Conservation (phyloP, 2,113 vertebrate species). For the Amazona guildingii region DNA sequence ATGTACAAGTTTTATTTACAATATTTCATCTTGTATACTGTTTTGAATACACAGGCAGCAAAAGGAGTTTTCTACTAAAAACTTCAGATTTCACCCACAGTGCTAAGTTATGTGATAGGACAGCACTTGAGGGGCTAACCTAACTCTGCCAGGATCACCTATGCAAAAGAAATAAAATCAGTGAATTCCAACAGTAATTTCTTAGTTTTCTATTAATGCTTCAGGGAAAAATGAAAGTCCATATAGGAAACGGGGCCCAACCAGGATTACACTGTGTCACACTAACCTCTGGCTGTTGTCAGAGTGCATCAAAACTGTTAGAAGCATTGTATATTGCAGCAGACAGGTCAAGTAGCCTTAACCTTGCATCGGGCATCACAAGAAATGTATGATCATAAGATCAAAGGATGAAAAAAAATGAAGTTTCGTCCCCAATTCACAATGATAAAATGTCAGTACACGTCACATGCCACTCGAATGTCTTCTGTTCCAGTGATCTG, state of each 20-base stretch:
- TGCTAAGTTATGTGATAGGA: neutral
- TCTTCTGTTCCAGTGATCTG: neutral
- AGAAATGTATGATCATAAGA: neutral
- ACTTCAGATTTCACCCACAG: neutral
- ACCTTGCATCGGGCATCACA: neutral
- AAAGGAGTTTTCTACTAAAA: neutral
- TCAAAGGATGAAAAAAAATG: neutral
- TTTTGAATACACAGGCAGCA: neutral
- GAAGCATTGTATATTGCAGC: neutral
- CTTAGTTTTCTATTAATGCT: neutral
- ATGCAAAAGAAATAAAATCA: neutral
- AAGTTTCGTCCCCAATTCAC: neutral
- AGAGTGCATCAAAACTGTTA: neutral
- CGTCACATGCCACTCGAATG: neutral
- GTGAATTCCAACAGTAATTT: neutral
- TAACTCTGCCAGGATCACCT: neutral
- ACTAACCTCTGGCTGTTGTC: neutral
- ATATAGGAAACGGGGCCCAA: neutral
- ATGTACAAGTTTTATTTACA: neutral
- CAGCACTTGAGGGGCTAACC: neutral
- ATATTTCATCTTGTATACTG: neutral
- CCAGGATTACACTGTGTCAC: neutral
- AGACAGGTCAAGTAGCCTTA: neutral
- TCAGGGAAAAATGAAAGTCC: neutral
- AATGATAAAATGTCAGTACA: neutral